Evolutionary conservation across 2,113 vertebrate species (phyloP).

Genomic region (Gambusia affinis): DNA sequence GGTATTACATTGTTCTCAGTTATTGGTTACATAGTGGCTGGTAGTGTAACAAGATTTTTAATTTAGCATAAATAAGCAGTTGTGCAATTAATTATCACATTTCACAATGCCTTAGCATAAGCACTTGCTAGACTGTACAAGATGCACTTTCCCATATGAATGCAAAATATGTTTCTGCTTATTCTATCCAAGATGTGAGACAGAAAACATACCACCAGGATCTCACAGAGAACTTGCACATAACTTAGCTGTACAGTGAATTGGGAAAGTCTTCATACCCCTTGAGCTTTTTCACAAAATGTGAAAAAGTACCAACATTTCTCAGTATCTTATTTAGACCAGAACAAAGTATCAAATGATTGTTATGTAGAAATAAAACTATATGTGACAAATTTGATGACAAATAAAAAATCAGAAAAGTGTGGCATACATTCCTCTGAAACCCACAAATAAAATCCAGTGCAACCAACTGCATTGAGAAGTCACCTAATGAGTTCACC

Average conservation of each 20-base stretch:
- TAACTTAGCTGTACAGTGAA: conserved; percentile 6
- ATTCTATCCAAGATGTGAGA: conserved; percentile 37
- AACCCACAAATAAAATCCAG: not conserved
- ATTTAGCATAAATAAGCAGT: conserved; percentile 68
- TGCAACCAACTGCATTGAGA: not conserved
- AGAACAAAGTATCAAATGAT: not conserved
- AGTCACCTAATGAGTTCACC: not conserved
- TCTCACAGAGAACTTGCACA: conserved; percentile 49
- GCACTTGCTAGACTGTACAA: conserved; percentile 69
- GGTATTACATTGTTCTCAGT: conserved; percentile 72
- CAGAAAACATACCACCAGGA: conserved; percentile 24
- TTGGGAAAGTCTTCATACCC: not conserved
- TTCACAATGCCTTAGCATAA: conserved; percentile 68
- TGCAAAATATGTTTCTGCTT: conserved; percentile 62
- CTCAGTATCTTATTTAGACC: not conserved
- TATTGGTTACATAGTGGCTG: conserved; percentile 71
- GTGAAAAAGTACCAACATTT: not conserved
- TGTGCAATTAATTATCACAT: conserved; percentile 72
- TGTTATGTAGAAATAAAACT: not conserved
- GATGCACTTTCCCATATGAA: conserved; percentile 69
- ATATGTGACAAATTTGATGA: not conserved
- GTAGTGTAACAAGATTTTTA: conserved; percentile 64
- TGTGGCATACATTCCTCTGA: not conserved
- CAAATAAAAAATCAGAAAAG: not conserved
- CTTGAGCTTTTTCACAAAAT: not conserved